Evolutionary conservation across 2,888 invertebrate species (phyloP).

Genomic region (Lumbricus terrestris): DNA sequence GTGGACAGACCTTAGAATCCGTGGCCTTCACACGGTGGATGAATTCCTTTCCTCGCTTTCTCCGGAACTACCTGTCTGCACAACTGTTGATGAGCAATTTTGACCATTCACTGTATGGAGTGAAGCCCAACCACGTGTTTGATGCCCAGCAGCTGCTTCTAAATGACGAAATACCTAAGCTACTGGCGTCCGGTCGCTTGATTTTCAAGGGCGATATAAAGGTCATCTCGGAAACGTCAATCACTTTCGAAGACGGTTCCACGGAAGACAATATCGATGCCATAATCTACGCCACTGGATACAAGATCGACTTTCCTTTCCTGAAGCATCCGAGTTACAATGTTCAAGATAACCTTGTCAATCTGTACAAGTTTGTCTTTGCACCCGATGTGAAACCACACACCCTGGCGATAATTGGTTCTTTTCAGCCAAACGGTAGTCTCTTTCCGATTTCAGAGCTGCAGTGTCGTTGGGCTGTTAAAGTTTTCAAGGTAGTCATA

Average conservation of each 20-base stretch:
- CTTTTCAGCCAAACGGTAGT: conserved; percentile 60
- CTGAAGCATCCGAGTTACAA: conserved; percentile 49
- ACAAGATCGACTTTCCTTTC: conserved; percentile 60
- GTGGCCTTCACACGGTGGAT: background rate
- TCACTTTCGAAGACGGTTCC: conserved; percentile 51
- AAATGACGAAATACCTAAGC: conserved; percentile 60
- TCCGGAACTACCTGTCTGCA: conserved; percentile 11
- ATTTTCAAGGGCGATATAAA: conserved; percentile 51
- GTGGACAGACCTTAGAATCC: conserved; percentile 49
- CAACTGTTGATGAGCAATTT: conserved; percentile 46
- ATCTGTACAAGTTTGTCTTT: conserved; percentile 59
- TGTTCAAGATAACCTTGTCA: conserved; percentile 48
- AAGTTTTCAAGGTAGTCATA: too few relatives aligned
- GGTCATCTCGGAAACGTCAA: conserved; percentile 46
- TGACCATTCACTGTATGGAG: conserved; percentile 57
- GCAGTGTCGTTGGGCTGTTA: conserved; percentile 60
- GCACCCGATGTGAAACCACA: conserved; percentile 51
- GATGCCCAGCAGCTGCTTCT: conserved; percentile 54
- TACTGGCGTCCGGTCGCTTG: conserved; percentile 54
- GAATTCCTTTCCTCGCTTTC: background rate
- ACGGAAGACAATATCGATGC: conserved; percentile 52
- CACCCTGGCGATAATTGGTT: conserved; percentile 59
- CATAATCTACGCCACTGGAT: conserved; percentile 57
- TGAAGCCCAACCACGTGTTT: conserved; percentile 49
- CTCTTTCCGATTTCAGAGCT: conserved; percentile 61